These are phyloP conservation scores for Anoncus sp. DNA, from an alignment of 2,888 invertebrate genomes.

Conservation along the genomic window DNA sequence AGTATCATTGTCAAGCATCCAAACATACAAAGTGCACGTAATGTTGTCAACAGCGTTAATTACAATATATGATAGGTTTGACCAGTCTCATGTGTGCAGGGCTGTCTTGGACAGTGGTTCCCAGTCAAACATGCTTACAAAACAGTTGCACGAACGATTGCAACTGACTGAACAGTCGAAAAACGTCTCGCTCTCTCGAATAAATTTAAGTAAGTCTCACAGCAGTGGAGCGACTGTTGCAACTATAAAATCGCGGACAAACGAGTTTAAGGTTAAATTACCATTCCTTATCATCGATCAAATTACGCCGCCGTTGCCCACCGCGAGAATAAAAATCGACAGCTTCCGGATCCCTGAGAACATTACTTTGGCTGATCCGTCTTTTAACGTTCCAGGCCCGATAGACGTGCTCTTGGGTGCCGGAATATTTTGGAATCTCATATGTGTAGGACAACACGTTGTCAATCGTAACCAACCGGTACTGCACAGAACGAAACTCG, in stretches of 20 bases:
- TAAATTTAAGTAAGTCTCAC: constrained; percentile 35
- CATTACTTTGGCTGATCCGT: constrained; percentile 61
- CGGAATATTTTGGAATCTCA: constrained; percentile 55
- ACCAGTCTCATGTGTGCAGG: constrained; percentile 34
- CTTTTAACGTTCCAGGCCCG: constrained; percentile 51
- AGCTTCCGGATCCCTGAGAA: constrained; percentile 43
- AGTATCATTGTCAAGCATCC: constrained; percentile 9
- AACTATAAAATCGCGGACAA: constrained; percentile 51
- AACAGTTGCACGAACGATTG: constrained; percentile 14
- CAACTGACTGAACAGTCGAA: constrained; percentile 20
- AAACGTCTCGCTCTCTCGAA: constrained; percentile 38
- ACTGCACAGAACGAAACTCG: constrained; percentile 58
- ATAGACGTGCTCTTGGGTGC: constrained; percentile 66
- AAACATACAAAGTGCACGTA: constrained; percentile 32
- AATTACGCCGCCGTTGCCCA: constrained; percentile 59
- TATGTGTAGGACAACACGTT: constrained; percentile 55
- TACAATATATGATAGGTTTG: constrained; percentile 44
- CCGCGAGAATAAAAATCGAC: constrained; percentile 15
- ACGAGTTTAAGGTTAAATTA: constrained; percentile 48
- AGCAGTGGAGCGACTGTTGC: constrained; percentile 9
- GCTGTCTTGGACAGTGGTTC: constrained; percentile 47
- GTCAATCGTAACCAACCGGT: constrained; percentile 18
- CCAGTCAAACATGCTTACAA: constrained; percentile 52
- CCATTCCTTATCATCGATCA: constrained; percentile 49
- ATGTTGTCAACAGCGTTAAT: constrained; percentile 56